Conservation (phyloP, 2,797 vertebrate species). For the Cyclopterus lumpus region DNA sequence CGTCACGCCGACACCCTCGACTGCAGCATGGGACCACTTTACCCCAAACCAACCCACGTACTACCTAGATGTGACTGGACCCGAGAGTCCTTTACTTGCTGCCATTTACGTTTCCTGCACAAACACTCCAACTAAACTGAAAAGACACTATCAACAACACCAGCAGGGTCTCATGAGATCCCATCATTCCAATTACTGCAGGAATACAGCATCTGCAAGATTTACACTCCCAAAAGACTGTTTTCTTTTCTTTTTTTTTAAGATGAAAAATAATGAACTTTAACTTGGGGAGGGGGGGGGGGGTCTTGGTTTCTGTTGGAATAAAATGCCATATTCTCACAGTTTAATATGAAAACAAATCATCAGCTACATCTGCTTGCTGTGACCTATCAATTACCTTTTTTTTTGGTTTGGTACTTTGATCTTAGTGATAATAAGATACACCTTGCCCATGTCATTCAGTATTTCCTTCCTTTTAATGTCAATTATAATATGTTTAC, state of each 20-base stretch:
- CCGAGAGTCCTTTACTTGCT: conserved; percentile 21
- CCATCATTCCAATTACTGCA: conserved; percentile 47
- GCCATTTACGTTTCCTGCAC: conserved; percentile 35
- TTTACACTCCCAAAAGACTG: conserved; percentile 28
- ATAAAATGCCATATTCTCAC: conserved; percentile 60
- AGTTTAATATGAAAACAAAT: conserved; percentile 45
- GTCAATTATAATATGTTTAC: conserved; percentile 39
- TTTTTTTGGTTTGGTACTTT: conserved; percentile 43
- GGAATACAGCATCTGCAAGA: conserved; percentile 51
- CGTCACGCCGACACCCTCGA: conserved; percentile 66
- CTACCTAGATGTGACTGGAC: conserved; percentile 33
- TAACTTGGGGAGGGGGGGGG: neutral
- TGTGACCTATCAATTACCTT: conserved; percentile 56
- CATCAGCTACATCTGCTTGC: conserved; percentile 54
- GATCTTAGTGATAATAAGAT: conserved; percentile 27
- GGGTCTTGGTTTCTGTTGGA: conserved; percentile 45
- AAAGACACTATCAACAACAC: conserved; percentile 23
- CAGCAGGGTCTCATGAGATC: conserved; percentile 31
- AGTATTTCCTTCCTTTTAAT: conserved; percentile 46
- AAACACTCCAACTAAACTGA: conserved; percentile 23
- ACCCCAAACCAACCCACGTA: conserved; percentile 32
- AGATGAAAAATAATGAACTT: no score
- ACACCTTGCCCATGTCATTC: conserved; percentile 26
- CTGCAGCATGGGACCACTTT: conserved; percentile 79
- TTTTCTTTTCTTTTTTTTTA: neutral